These are phyloP conservation scores for Monochamus alternatus DNA, from an alignment of 2,888 invertebrate genomes.

Conservation along the genomic window DNA sequence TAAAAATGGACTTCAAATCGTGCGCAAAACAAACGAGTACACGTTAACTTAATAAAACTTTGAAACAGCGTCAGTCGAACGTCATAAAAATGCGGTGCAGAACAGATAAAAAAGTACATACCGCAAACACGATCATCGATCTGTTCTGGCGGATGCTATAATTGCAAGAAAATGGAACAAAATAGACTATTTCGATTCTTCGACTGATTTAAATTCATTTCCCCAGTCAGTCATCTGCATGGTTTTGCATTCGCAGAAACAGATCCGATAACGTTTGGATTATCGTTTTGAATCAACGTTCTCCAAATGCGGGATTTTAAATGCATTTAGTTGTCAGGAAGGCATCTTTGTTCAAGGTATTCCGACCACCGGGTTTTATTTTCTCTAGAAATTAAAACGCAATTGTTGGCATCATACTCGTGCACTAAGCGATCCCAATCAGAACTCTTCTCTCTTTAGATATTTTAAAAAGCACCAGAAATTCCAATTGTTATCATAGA, in stretches of 20 bases:
- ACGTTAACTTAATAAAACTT: conserved; percentile 21
- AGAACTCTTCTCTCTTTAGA: too few relatives aligned
- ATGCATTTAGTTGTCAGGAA: background rate
- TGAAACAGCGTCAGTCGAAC: conserved; percentile 12
- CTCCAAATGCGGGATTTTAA: background rate
- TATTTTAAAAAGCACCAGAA: too few relatives aligned
- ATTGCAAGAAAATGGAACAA: conserved; percentile 37
- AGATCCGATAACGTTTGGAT: conserved; percentile 6
- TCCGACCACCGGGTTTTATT: too few relatives aligned
- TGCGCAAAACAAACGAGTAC: background rate
- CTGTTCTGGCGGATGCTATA: conserved; percentile 34
- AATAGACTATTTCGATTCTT: conserved; percentile 20
- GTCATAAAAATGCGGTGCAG: conserved; percentile 16
- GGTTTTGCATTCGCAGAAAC: conserved; percentile 19
- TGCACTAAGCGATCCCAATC: too few relatives aligned
- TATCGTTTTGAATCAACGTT: conserved; percentile 5
- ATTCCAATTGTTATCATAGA: too few relatives aligned
- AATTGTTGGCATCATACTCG: too few relatives aligned
- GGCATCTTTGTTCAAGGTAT: background rate
- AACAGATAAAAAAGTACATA: conserved; percentile 23
- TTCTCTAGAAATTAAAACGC: too few relatives aligned
- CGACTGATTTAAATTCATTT: conserved; percentile 27
- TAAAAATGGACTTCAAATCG: background rate
- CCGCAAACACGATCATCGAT: conserved; percentile 34
- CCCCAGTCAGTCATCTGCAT: conserved; percentile 21